Evolutionary conservation across 2,888 invertebrate species (phyloP).

Genomic region (Leucozona laternaria): DNA sequence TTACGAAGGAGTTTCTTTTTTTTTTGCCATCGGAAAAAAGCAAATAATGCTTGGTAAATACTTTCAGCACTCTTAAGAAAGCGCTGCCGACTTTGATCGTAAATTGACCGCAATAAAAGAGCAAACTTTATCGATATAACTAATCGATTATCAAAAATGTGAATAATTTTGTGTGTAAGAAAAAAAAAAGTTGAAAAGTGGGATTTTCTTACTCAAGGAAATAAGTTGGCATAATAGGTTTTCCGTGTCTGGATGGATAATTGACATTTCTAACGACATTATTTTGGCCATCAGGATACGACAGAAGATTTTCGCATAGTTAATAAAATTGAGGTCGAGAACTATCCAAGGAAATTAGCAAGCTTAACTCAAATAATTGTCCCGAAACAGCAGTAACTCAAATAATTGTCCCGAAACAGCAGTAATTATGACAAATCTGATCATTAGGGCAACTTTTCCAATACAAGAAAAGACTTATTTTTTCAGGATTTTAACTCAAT

Average conservation of each 20-base stretch:
- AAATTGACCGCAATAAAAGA: conserved; percentile 10
- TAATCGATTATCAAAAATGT: conserved; percentile 13
- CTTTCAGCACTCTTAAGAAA: conserved; percentile 4
- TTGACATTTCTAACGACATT: neutral
- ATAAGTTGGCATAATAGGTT: neutral
- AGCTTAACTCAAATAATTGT: no score
- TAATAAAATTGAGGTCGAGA: neutral
- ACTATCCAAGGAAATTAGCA: no score
- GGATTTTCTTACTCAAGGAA: neutral
- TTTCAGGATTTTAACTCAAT: no score
- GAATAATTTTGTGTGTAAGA: neutral
- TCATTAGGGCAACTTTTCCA: no score
- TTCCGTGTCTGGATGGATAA: conserved; percentile 1
- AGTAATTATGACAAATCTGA: no score
- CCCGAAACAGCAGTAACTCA: no score
- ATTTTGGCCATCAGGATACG: neutral
- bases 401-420: no score
- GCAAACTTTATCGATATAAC: conserved; percentile 16
- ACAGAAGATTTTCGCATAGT: neutral
- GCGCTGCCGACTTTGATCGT: conserved; percentile 14
- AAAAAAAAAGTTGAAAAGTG: neutral
- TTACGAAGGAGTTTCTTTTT: conserved; percentile 14
- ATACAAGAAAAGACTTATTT: no score
- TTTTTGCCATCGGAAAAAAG: neutral
- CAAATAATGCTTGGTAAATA: conserved; percentile 3